Evolutionary conservation across 1,140 invertebrate genomes (phyloP), one percentile per base, ranked within the genome.

Genomic region (Pseudobourletiella spinata): DNA sequence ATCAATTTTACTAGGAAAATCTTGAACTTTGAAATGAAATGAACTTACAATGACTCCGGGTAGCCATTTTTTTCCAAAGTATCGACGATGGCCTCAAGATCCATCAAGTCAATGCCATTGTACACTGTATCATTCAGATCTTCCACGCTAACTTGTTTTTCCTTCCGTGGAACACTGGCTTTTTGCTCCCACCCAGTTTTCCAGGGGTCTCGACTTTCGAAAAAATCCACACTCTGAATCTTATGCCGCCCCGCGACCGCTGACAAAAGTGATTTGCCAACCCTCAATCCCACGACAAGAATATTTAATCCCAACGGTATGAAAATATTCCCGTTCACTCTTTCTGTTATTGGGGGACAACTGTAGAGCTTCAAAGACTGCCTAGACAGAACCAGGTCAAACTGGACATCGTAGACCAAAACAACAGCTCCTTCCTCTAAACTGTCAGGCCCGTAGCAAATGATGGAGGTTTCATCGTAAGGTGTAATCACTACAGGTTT

Each of bases 271-370:
- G 59, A 65, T 50, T 65, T 60, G n/a, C 28, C 60, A 2, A 61
- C 28, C 15, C 55, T 35, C 54, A 67, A 43, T 14, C 44, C 48
- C 22, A 70, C 18, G 0, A 65, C 65, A 22, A 70, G 35, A 22
- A 70, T 59, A 29, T 70, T 62, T 4, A 70, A 28, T 14, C 68
- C 65, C 8, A 67, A 35, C n/a, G 68, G 68, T 2, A 70, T 59
- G 48, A 70, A 60, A n/a, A 65, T 30, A 30, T 30, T 42, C 0
- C 46, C 15, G 8, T 57, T 59, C 22, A 70, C 39, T 39, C 30
- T 57, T 14, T 57, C 46, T 60, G 67, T 63, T 4, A 67, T 65
- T 6, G 68, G 64, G 18, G 68, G 64, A 0, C 18, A 26, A 39
- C 39, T 42, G 29, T 63, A 70, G 6, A 70, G 30, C 50, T 70